Evolutionary conservation across 2,113 vertebrate species (phyloP), one percentile per base, ranked within the genome.

Genomic region (Ochotona curzoniae): DNA sequence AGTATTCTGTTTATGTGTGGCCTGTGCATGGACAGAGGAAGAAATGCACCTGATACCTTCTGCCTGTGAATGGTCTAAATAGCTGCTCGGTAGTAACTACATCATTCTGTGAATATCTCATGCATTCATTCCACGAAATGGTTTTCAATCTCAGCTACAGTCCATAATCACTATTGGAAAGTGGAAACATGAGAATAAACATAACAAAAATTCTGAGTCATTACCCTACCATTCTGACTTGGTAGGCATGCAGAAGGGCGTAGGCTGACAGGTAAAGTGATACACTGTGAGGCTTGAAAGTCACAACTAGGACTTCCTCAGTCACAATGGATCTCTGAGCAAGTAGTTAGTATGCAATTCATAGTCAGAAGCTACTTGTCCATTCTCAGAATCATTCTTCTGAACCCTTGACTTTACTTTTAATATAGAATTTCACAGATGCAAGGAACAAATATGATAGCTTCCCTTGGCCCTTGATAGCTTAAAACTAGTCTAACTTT

Each of bases 171-270:
- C 5, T 14, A 63, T 35, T 9, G 7, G 20, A 60, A 83, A 79
- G 80, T 35, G 28, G 80, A 93, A 66, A 78, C 6, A 54, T 44
- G 73, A n/a, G 5, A 67, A 49, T 2, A 25, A 23, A 32, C 26
- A 28, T 8, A 38, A 32, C 0, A 54, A 63, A 93, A 93, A 70
- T 11, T 0, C 9, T 35, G 8, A 4, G 1, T 23, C 25, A 47
- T 78, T 86, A 93, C 67, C 14, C 7, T 60, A 67, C 71, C n/a
- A 86, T 74, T 66, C 47, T 75, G 21, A 87, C 23, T 44, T 71
- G 28, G 30, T 38, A 25, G 30, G 7, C 61, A 15, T 57, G 26
- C 9, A 4, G 9, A 54, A 11, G 49, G 28, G 5, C 49, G 7
- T 20, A 57, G 47, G 15, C 20, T 78, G 35, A 44, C 21, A 20